Evolutionary conservation across 92 coral and sea anemone species (phyloP).

Genomic region (Nematostella vectensis): DNA sequence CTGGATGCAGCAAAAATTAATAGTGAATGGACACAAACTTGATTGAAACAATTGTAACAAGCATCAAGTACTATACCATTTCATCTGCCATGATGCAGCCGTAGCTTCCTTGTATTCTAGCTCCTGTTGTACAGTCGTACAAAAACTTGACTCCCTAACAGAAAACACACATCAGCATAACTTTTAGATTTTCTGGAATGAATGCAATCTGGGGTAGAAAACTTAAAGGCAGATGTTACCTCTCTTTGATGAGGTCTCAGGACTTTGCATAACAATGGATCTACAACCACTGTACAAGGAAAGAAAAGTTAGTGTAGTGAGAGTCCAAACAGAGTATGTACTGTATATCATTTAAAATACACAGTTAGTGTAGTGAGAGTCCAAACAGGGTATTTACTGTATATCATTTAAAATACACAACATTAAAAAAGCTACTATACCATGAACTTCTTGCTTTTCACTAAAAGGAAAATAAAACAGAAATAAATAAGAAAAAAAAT

Average conservation of each 20-base stretch:
- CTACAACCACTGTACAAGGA: constrained; percentile 69
- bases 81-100: constrained; percentile 99
- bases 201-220: too few relatives aligned
- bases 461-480: constrained; percentile 9
- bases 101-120: constrained; percentile 68
- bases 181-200: too few relatives aligned
- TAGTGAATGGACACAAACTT: not conserved
- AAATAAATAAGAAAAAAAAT: not conserved
- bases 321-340: not conserved
- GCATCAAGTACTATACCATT: too few relatives aligned
- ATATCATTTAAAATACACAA: not conserved
- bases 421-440: constrained; percentile 14
- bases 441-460: constrained; percentile 68
- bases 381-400: not conserved
- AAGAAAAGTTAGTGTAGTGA: not conserved
- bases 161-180: too few relatives aligned
- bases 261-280: constrained; percentile 81
- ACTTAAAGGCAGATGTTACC: constrained; percentile 39
- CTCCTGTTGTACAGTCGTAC: constrained; percentile 95
- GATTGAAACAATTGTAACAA: not conserved
- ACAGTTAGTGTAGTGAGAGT: constrained; percentile 1
- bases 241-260: constrained; percentile 98
- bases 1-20: constrained; percentile 11
- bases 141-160: constrained; percentile 83
- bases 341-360: not conserved